Percentiles rank a stretch among this genome's conserved stretches.
These are phyloP conservation scores for Catocala sponsa DNA, from an alignment of 2,888 invertebrate species.

Conservation along the genomic window DNA sequence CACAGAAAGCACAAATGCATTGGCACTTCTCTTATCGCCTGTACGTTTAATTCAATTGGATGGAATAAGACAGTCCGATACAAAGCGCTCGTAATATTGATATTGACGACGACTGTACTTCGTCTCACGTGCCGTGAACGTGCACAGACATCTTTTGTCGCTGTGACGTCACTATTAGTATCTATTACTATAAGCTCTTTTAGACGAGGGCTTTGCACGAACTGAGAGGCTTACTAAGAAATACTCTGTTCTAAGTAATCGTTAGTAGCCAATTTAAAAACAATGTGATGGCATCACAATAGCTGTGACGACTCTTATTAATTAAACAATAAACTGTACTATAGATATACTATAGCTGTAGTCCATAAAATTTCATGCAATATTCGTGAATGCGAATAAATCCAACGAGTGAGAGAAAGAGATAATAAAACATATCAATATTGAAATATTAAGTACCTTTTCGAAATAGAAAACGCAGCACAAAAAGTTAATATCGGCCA, in stretches of 20 bases:
- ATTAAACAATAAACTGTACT: too few species aligned
- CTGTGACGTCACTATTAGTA: slow-evolving; percentile 37
- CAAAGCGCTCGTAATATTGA: slow-evolving; percentile 60
- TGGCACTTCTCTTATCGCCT: slow-evolving; percentile 38
- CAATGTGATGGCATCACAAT: too few species aligned
- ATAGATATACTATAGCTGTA: too few species aligned
- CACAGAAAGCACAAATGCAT: slow-evolving; percentile 1
- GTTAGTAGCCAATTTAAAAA: too few species aligned
- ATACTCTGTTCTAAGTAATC: too few species aligned
- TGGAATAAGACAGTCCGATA: slow-evolving; percentile 63
- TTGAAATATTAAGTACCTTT: slow-evolving; percentile 42
- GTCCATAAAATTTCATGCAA: too few species aligned
- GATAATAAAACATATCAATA: neutral
- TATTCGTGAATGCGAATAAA: too few species aligned
- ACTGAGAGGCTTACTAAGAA: too few species aligned
- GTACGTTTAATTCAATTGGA: slow-evolving; percentile 63
- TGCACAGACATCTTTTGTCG: slow-evolving; percentile 59
- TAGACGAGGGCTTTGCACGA: neutral
- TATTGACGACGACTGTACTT: slow-evolving; percentile 73
- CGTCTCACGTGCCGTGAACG: slow-evolving; percentile 65
- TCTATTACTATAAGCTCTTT: slow-evolving; percentile 31
- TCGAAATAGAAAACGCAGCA: slow-evolving; percentile 50
- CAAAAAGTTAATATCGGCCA: slow-evolving; percentile 69
- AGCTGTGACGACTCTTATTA: too few species aligned
- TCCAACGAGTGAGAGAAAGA: too few species aligned